Evolutionary conservation across 1,140 invertebrate genomes (phyloP), one percentile per base, ranked within the genome.

Genomic region (Chymomyza costata): DNA sequence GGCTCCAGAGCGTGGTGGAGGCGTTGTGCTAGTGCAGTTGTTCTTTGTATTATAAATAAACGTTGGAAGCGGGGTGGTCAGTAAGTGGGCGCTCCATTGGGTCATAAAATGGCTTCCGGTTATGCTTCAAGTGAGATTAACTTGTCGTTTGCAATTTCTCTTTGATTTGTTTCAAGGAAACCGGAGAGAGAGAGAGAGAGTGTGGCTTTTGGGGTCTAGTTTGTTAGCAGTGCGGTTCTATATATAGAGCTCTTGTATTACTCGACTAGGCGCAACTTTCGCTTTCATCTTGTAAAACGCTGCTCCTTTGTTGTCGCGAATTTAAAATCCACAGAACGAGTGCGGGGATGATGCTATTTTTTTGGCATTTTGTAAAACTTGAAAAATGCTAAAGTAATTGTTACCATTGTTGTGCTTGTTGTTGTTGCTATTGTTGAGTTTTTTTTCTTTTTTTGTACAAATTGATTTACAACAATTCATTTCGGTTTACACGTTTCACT

Each of bases 91-190:
- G 52, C 21, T 78, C 71, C 78, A 71, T 64, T 80, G 63, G 73
- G 61, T 83, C 66, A 83, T 83, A 81, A 81, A 83, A 83, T 82
- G 66, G 70, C 81, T 82, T 83, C 74, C 64, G 81, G 81, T 69
- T 81, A 74, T 78, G 78, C 81, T 83, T 83, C 58, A 84, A 82
- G 82, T 69, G 48, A 80, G 82, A 84, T 84, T 84, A 83, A 84
- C 82, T 80, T 84, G 76, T 82, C 82, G 82, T 84, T 84, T 80
- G 67, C 82, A 82, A 84, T 84, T 84, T 84, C 76, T 68, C 71
- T 82, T 82, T 84, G 82, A 84, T 84, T 84, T 84, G 82, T 70
- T 80, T 64, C 69, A 58, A 51, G 15, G 47, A 51, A 57, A 8
- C 25, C 17, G 34, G 19, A 25, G n/a, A 8, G 51, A 51, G 37